Evolutionary conservation across 2,113 vertebrate genomes (phyloP).

Genomic region (Dryoscopus gambensis): DNA sequence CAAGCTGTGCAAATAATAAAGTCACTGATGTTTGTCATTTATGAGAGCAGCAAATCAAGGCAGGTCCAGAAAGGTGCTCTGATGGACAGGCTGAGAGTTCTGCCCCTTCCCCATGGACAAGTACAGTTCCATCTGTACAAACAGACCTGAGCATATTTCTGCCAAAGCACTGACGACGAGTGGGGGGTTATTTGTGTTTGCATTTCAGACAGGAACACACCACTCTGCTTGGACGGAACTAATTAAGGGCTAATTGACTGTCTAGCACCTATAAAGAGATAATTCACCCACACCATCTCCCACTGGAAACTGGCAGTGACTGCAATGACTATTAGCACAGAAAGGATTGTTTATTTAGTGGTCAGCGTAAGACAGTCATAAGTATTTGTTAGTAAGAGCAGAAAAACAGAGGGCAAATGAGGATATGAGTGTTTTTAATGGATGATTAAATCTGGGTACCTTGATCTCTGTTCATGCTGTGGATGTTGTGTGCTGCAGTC

Average conservation of each 20-base stretch:
- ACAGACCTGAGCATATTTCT: not conserved
- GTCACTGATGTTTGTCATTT: not conserved
- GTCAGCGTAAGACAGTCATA: not conserved
- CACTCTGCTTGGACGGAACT: not conserved
- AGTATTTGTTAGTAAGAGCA: not conserved
- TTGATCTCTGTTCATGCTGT: slow-evolving; percentile 61
- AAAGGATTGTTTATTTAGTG: not conserved
- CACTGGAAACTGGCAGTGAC: not conserved
- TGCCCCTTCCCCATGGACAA: not conserved
- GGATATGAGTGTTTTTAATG: not conserved
- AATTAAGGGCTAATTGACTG: slow-evolving; percentile 17
- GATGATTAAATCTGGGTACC: slow-evolving; percentile 40
- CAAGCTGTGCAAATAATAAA: not conserved
- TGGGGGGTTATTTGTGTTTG: not conserved
- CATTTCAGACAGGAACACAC: not conserved
- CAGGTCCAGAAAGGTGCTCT: not conserved
- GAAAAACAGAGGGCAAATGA: not conserved
- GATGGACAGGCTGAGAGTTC: not conserved
- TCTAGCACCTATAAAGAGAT: not conserved
- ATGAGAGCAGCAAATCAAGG: not conserved
- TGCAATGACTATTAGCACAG: not conserved
- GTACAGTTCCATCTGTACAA: not conserved
- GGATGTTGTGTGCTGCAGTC: slow-evolving; percentile 69
- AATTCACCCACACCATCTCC: not conserved
- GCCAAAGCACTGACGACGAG: not conserved